phyloP scores from a whole-genome alignment of 2,113 vertebrate species.

The Macrotus californicus region DNA sequence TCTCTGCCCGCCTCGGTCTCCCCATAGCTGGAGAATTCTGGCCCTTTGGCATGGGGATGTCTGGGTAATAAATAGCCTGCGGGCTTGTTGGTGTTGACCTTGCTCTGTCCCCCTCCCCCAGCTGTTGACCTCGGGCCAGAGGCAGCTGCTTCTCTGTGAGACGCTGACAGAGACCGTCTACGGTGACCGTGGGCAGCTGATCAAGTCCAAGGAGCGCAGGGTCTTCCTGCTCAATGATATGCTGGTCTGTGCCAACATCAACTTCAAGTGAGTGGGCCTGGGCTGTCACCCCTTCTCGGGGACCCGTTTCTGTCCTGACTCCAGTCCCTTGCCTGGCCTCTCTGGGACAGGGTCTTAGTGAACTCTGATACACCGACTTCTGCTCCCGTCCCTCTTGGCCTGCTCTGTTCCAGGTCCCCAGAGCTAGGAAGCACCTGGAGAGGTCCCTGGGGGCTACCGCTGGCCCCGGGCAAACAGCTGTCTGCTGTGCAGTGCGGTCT shows the following conservation, averaged over 20 bases:
- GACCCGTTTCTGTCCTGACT: accelerated
- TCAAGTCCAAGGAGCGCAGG: conserved; percentile 95
- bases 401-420: not conserved
- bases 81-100: not conserved
- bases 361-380: accelerated
- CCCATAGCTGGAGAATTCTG: accelerated
- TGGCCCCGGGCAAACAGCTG: not conserved
- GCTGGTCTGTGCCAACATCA: conserved; percentile 95
- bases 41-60: accelerated
- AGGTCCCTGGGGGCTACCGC: accelerated
- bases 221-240: conserved; percentile 94
- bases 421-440: not conserved
- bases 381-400: not conserved
- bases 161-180: conserved; percentile 91
- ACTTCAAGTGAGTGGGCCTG: conserved; percentile 87
- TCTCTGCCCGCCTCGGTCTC: not conserved
- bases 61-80: accelerated
- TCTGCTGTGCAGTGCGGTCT: accelerated
- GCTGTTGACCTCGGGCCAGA: conserved; percentile 90
- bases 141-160: conserved; percentile 89
- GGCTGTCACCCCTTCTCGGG: accelerated
- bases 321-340: accelerated
- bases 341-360: accelerated
- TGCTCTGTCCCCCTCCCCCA: conserved; percentile 43
- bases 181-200: conserved; percentile 90